Evolutionary conservation across 2,797 vertebrate species (phyloP), one percentile per base, ranked within the genome.

Genomic region (Chelon labrosus): DNA sequence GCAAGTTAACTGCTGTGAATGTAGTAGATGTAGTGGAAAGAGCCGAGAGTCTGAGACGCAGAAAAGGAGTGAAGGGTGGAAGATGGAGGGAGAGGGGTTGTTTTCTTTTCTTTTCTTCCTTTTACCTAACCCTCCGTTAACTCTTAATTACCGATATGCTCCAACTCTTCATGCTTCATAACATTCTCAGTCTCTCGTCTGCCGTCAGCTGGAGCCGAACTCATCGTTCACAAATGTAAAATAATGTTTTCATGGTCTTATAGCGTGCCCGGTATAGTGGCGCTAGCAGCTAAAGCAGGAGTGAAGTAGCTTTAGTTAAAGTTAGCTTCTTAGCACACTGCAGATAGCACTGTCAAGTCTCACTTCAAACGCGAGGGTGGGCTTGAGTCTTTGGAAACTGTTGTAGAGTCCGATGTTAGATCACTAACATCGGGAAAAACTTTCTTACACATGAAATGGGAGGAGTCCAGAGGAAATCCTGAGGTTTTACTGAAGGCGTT

Each of bases 1-100:
- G 87, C 91, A 90, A 91, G 89, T 90, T 85, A 93, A 87, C 89
- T 91, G 89, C 90, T 91, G 91, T 88, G 89, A 91, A 91, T 88
- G 86, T 82, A 82, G 55, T 79, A 81, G 88, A 84, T 44, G 47
- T 79, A 79, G 80, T 81, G 67, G 62, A 82, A 79, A 46, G 52
- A 80, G 72, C 65, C 27, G 77, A 60, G 65, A 80, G 69, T 82
- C 84, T 79, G 66, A 71, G 84, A 70, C n/a, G 70, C 81, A 82
- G 80, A 85, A 81, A 78, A 87, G 51, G 42, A 80, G 65, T 52
- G 66, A 71, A 66, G 71, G 77, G 72, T 70, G 63, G 49, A 54
- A 69, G 64, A 53, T 73, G 57, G 73, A 63, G 68, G 70, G 69
- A 80, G 75, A 74, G 57, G 79, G 64, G 70, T 63, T 67, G 54